phyloP scores from a whole-genome alignment of 53 echinoderm and acorn worm genomes.

The Holothuria scabra region DNA sequence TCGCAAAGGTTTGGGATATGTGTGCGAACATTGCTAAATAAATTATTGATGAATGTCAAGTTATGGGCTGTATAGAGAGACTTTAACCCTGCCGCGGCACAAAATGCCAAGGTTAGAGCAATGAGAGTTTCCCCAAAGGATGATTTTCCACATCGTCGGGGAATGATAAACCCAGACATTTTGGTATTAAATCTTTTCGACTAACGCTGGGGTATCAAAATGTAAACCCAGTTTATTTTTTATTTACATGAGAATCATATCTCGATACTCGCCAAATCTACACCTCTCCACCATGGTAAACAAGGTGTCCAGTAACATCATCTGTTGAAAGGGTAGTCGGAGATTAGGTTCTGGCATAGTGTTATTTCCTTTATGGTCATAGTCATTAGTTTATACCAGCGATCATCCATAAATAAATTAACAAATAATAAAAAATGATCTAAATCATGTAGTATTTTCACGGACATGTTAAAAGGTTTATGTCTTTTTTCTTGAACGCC shows the following conservation, averaged over 20 bases:
- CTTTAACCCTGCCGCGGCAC: conserved; percentile 27
- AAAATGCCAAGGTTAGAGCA: background rate
- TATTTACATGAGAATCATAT: conserved; percentile 1
- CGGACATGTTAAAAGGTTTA: background rate
- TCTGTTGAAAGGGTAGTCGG: conserved; percentile 27
- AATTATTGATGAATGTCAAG: background rate
- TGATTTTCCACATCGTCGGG: conserved; percentile 32
- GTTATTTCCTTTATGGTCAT: background rate
- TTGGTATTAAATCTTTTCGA: conserved; percentile 2
- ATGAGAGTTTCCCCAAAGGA: conserved; percentile 24
- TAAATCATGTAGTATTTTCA: background rate
- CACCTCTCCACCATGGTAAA: conserved; percentile 9
- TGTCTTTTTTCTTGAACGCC: background rate
- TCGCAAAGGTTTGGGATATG: background rate
- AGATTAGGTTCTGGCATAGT: background rate
- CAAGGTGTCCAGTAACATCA: conserved; percentile 26
- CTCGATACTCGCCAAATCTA: background rate
- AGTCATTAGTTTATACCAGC: conserved; percentile 6
- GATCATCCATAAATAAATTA: background rate
- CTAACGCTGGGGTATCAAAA: background rate
- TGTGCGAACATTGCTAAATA: background rate
- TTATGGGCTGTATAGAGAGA: conserved; percentile 31
- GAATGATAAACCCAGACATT: conserved; percentile 31
- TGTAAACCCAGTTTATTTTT: background rate
- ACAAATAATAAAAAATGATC: conserved; percentile 29